Evolutionary conservation across 2,797 vertebrate species (phyloP).

Genomic region (Sebastes cheni): DNA sequence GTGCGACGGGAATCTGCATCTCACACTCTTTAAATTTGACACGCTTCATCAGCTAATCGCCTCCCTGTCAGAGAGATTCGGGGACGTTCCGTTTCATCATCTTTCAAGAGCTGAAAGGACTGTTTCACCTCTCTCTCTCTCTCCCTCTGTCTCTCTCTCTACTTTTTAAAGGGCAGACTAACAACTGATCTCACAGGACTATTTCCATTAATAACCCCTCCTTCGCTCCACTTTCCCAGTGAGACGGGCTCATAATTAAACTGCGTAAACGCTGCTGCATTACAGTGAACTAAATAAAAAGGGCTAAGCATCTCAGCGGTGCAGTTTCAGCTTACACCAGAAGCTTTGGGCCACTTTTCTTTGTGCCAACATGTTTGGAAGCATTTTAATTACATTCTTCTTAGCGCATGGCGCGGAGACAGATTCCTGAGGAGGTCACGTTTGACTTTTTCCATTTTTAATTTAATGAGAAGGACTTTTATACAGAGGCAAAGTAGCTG

Average conservation of each 20-base stretch:
- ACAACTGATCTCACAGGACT: constrained; percentile 56
- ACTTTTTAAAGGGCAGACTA: constrained; percentile 39
- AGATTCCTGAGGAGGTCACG: constrained; percentile 4
- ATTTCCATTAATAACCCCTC: constrained; percentile 64
- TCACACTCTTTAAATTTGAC: constrained; percentile 46
- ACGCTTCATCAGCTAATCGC: constrained; percentile 34
- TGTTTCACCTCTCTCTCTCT: constrained; percentile 17
- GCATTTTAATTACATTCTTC: constrained; percentile 32
- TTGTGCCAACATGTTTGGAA: constrained; percentile 43
- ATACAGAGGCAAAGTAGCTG: constrained; percentile 8
- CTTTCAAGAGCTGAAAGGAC: constrained; percentile 20
- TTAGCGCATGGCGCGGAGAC: neutral
- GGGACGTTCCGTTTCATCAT: constrained; percentile 47
- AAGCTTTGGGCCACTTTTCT: constrained; percentile 28
- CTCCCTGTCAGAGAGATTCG: constrained; percentile 50
- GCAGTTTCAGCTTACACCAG: constrained; percentile 40
- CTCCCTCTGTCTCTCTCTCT: neutral
- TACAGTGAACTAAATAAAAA: constrained; percentile 49
- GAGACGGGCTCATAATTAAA: constrained; percentile 68
- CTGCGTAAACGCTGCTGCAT: constrained; percentile 45
- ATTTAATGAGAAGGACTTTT: constrained; percentile 31
- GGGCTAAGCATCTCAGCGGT: constrained; percentile 30
- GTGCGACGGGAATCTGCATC: constrained; percentile 32
- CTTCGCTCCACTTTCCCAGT: constrained; percentile 31
- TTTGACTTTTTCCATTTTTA: constrained; percentile 19